Evolutionary conservation across 2,888 invertebrate species (phyloP).

Genomic region (Glyphotaelius pellucidus): DNA sequence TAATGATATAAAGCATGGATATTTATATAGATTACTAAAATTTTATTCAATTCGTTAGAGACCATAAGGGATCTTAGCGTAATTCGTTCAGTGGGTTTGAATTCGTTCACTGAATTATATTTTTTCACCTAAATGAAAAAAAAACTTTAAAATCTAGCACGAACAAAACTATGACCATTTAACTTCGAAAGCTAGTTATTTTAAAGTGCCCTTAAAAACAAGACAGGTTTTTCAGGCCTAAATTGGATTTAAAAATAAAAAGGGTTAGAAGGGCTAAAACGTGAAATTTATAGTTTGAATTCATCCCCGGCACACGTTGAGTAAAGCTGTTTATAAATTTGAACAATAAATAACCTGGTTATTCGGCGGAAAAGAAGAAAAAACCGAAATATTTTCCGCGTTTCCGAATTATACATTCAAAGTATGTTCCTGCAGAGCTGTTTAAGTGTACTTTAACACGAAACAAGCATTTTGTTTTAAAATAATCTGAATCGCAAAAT

Average conservation of each 20-base stretch:
- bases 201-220: background rate
- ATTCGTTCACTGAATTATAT: no score
- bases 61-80: no score
- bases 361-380: background rate
- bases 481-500: conserved; percentile 11
- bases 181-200: background rate
- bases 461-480: conserved; percentile 29
- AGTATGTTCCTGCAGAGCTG: conserved; percentile 4
- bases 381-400: conserved; percentile 37
- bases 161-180: background rate
- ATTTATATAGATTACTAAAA: no score
- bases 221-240: background rate
- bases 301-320: conserved; percentile 45
- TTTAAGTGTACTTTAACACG: conserved; percentile 38
- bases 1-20: no score
- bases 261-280: conserved; percentile 10
- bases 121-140: background rate
- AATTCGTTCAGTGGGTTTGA: no score
- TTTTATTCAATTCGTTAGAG: no score
- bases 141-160: background rate
- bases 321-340: conserved; percentile 53
- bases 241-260: conserved; percentile 40
- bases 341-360: conserved; percentile 48
- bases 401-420: conserved; percentile 53
- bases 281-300: conserved; percentile 50